Evolutionary conservation across 2,113 vertebrate genomes (phyloP), one percentile per base, ranked within the genome.

Genomic region (Guaruba guarouba): DNA sequence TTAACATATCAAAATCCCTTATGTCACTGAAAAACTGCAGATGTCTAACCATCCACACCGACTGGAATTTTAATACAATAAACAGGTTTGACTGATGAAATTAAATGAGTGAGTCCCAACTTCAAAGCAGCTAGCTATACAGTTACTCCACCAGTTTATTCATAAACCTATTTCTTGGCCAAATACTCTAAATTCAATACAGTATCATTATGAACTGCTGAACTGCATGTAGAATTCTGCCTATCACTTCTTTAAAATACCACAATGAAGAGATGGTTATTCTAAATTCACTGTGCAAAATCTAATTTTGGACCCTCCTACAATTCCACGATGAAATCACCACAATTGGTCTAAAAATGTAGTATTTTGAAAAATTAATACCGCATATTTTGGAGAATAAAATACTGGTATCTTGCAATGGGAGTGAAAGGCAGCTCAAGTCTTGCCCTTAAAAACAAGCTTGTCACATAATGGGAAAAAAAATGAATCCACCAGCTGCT

Each of bases 61-160:
- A 82, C 25, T 54, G 19, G 48, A 92, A 89, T 84, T 84, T 82
- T 76, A 92, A 73, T 78, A 84, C 17, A 82, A 48, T 82, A 91
- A 95, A 76, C 31, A 86, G 17, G 20, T 61, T 83, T 73, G 35
- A 88, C 81, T 88, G 69, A 52, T 79, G 49, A 81, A 88, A 95
- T 84, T 86, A 94, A 91, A 92, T 33, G 61, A 86, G 62, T 66
- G 73, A 92, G 66, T 57, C 88, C 13, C 74, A 82, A 82, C 66
- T 78, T 71, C 86, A 94, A 94, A 86, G 71, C 13, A 88, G 57
- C 39, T 73, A 31, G 31, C 49, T 70, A 59, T 63, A 70, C 18
- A 77, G 59, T 83, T 92, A 86, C 46, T 67, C n/a, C 9, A 59
- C 4, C 13, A 67, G 75, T 83, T 92, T 92, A 79, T 63, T 70